phyloP scores from a whole-genome alignment of 2,888 invertebrate genomes.

The Sympetrum striolatum region DNA sequence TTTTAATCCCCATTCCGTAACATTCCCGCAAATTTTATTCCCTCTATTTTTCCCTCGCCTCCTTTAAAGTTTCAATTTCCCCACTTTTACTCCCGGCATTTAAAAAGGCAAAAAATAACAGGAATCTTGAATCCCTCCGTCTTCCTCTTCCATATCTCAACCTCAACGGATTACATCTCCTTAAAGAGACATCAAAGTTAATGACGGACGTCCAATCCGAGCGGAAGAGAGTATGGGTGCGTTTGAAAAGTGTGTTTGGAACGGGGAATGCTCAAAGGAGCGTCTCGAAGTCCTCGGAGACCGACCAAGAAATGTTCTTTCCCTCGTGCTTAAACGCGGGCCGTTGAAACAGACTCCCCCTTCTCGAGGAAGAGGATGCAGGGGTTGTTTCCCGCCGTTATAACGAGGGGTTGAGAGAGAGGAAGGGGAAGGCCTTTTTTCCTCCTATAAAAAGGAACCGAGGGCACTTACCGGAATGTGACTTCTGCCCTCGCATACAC shows the following conservation, averaged over 20 bases:
- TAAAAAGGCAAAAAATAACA: background rate
- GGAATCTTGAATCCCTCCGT: background rate
- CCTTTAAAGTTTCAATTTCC: background rate
- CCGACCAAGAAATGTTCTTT: background rate
- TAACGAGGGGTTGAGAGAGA: background rate
- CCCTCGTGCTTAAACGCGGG: background rate
- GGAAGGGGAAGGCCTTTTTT: background rate
- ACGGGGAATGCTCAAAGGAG: background rate
- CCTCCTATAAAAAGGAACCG: background rate
- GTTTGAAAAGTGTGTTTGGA: background rate
- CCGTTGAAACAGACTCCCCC: background rate
- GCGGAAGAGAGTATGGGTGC: background rate
- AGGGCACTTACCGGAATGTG: slow-evolving; percentile 17
- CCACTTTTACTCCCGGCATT: background rate
- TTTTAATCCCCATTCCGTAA: background rate
- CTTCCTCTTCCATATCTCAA: background rate
- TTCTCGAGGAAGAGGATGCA: background rate
- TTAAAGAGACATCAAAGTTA: background rate
- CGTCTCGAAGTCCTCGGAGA: background rate
- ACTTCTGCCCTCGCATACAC: background rate
- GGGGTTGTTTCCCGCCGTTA: background rate
- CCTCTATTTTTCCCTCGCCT: background rate
- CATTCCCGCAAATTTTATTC: background rate
- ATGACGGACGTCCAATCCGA: background rate
- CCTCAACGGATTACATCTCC: background rate